A percentile compares a stretch with the other conserved stretches of the same genome.
These are phyloP conservation scores for Dinomys branickii DNA, from an alignment of 2,113 vertebrate species.

Conservation along the genomic window DNA sequence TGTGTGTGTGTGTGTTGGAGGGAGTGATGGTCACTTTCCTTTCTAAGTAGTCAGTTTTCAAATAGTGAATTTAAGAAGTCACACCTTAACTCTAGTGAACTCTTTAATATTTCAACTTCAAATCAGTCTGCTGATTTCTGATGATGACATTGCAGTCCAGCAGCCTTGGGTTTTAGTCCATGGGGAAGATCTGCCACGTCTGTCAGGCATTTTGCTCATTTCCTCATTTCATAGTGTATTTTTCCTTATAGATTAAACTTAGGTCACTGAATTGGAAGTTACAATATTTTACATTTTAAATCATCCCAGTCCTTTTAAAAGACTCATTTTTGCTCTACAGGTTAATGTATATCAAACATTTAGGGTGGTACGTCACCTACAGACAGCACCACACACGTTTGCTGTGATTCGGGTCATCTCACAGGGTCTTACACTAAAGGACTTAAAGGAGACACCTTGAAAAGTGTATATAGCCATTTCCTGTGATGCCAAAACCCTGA, in stretches of 20 bases:
- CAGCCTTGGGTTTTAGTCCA: not conserved
- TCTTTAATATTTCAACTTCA: conserved; percentile 1
- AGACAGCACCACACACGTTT: not conserved
- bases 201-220: not conserved
- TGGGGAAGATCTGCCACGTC: not conserved
- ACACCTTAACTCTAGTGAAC: not conserved
- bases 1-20: not conserved
- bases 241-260: not conserved
- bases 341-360: not conserved
- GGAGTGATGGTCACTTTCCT: not conserved
- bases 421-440: not conserved
- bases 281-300: conserved; percentile 9
- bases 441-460: conserved; percentile 8
- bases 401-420: not conserved
- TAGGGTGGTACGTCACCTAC: not conserved
- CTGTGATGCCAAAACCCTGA: not conserved
- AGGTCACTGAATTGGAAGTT: not conserved
- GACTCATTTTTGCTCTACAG: not conserved
- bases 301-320: not conserved
- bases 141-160: too few relatives aligned
- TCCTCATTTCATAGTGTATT: not conserved
- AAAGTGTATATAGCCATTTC: not conserved
- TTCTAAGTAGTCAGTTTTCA: conserved; percentile 27
- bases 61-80: not conserved
- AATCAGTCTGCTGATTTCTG: not conserved